phyloP scores from a whole-genome alignment of 2,888 invertebrate species.

The Tipula lateralis region DNA sequence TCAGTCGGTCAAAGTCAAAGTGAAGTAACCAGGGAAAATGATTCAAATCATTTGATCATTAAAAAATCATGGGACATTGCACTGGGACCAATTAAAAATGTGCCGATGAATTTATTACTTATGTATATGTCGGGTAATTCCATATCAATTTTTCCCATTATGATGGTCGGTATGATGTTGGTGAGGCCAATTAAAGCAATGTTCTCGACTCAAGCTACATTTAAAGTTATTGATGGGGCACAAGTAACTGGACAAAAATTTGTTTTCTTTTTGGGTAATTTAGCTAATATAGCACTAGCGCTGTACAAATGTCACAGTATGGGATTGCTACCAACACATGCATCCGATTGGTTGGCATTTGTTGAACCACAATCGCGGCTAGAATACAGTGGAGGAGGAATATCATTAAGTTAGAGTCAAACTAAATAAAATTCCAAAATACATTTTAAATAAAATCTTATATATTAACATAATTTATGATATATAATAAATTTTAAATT shows the following conservation, averaged over 20 bases:
- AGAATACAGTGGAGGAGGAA: constrained; percentile 81
- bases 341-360: constrained; percentile 98
- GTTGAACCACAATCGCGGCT: constrained; percentile 82
- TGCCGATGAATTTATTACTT: constrained; percentile 98
- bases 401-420: constrained; percentile 53
- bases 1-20: constrained; percentile 65
- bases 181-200: constrained; percentile 94
- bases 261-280: constrained; percentile 88
- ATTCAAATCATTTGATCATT: constrained; percentile 77
- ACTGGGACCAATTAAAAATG: constrained; percentile 78
- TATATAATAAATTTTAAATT: constrained; percentile 13
- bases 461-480: neutral
- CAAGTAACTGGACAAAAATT: constrained; percentile 87
- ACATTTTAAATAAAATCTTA: neutral
- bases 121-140: constrained; percentile 99
- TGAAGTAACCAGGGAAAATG: constrained; percentile 76
- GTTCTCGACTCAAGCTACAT: constrained; percentile 82
- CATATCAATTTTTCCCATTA: constrained; percentile 98
- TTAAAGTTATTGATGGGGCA: constrained; percentile 90
- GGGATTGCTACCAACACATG: constrained; percentile 93
- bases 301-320: constrained; percentile 97
- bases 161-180: constrained; percentile 99
- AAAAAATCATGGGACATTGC: constrained; percentile 98
- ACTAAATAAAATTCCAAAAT: constrained; percentile 31
- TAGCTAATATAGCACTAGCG: constrained; percentile 85